Base-by-base conservation (phyloP, 2,113 vertebrate genomes). In the Carassius gibelio region DNA sequence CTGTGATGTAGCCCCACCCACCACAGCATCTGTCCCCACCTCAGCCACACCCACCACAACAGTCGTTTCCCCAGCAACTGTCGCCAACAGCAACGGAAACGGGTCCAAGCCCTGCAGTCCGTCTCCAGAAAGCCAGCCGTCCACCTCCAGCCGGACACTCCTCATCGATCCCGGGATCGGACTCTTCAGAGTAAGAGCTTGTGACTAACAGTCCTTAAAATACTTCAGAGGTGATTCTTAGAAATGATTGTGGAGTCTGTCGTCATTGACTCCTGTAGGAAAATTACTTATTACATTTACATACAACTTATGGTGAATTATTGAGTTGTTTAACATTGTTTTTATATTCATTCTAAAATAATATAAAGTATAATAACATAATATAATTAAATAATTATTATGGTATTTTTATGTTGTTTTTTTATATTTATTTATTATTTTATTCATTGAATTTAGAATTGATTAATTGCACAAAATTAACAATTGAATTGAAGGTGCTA, bases 101-200 rank as follows among this genome's bases (percentile, higher is more conserved):
- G 55, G 84, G 88, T 90, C 81, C 59, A 82, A 36, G 17, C 34
- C 66, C 17, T 48, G 89, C 85, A 88, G 84, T 89, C 93, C 96
- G 9, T 91, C 90, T 75, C 89, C 88, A 66, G 93, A 96, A 52
- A 93, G 86, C 89, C 95, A 97, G 87, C 96, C 96, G 0, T 96
- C 96, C 83, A 97, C 97, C 85, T 98, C 97, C 81, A 93, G 96
- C 91, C 94, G 91, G 42, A 93, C 94, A 0, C 93, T 95, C 89
- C 96, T 99, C 50, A 92, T 95, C 87, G 94, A 98, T 92, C 96
- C 97, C 72, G 97, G 97, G 74, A 95, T 99, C 84, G 98, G 98
- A 76, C 87, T 94, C 15, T 99, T 97, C 92, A 98, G 98, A 97
- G 98, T 98, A 94, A 11, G 42, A 42, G 38, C 38, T 42, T 42